Conservation (phyloP, 2,113 vertebrate genomes). For the Anarrhichthys ocellatus region DNA sequence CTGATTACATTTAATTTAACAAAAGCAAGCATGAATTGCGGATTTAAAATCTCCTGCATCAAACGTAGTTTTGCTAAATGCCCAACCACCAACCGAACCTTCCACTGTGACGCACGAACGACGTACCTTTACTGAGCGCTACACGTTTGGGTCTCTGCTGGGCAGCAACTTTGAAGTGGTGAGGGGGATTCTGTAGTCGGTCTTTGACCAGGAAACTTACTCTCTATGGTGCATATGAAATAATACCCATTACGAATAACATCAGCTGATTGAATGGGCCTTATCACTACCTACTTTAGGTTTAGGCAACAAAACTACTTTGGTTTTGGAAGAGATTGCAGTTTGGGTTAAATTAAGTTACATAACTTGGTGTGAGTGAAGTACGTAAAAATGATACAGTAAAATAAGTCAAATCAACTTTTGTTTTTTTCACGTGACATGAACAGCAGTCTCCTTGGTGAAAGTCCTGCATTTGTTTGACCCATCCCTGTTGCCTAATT, state of each 20-base stretch:
- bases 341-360: neutral
- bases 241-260: too few relatives aligned
- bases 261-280: too few relatives aligned
- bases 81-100: neutral
- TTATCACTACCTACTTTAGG: neutral
- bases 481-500: too few relatives aligned
- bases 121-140: neutral
- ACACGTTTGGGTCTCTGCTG: too few relatives aligned
- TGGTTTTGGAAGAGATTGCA: neutral
- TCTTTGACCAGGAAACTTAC: too few relatives aligned
- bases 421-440: neutral
- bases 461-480: neutral
- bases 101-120: neutral
- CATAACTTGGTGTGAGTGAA: neutral
- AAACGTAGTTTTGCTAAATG: neutral
- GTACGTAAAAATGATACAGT: neutral
- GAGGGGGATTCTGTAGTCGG: too few relatives aligned
- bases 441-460: neutral
- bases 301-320: neutral
- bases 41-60: neutral
- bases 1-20: neutral
- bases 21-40: neutral
- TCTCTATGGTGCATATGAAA: too few relatives aligned
- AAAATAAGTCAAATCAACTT: neutral
- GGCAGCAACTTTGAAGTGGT: too few relatives aligned